A percentile compares a stretch with the other conserved stretches of the same genome.
These are phyloP conservation scores for Exaiptasia diaphana DNA, from an alignment of 64 coral and sea anemone genomes.

Conservation along the genomic window DNA sequence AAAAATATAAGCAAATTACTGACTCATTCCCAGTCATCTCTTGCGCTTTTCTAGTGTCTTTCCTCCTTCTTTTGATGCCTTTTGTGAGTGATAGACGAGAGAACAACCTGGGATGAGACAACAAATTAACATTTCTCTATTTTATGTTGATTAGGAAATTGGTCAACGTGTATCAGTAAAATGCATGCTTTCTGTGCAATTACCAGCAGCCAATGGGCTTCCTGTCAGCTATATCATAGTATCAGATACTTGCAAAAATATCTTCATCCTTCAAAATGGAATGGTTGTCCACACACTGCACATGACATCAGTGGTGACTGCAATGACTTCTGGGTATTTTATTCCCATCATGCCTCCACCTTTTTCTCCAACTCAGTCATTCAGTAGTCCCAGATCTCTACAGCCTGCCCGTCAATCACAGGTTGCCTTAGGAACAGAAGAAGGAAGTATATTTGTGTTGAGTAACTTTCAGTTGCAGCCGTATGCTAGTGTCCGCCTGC, in stretches of 20 bases:
- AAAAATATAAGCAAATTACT: not conserved
- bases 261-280: conserved; percentile 71
- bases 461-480: conserved; percentile 19
- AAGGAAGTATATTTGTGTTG: conserved; percentile 22
- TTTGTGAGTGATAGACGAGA: too few species aligned
- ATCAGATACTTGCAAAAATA: conserved; percentile 70
- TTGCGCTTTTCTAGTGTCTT: too few species aligned
- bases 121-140: too few species aligned
- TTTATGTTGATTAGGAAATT: not conserved
- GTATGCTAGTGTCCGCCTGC: conserved; percentile 25
- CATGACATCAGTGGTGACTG: conserved; percentile 63
- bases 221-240: conserved; percentile 67
- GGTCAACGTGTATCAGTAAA: not conserved
- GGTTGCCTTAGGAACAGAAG: conserved; percentile 37
- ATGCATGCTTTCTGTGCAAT: conserved; percentile 41
- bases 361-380: conserved; percentile 13
- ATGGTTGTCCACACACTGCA: conserved; percentile 41
- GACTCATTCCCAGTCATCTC: too few species aligned
- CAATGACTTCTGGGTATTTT: conserved; percentile 76
- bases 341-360: not conserved
- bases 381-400: not conserved
- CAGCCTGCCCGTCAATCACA: not conserved
- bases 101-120: too few species aligned
- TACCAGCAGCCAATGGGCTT: conserved; percentile 17
- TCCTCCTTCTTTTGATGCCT: too few species aligned